These are phyloP conservation scores for Carterocephalus palaemon DNA, from an alignment of 2,888 invertebrate genomes.

Conservation along the genomic window DNA sequence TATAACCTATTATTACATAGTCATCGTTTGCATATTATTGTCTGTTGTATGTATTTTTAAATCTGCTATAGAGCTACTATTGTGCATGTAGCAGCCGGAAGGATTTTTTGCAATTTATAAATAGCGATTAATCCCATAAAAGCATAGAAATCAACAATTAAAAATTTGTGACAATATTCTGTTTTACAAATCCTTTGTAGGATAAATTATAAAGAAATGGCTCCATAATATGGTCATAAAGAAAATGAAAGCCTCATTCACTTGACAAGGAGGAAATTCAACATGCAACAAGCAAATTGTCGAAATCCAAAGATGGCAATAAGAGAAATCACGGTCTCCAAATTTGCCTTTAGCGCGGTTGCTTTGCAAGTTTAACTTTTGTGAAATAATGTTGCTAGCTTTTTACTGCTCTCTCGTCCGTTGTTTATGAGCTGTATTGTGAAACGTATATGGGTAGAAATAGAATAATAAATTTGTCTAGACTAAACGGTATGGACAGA, in stretches of 20 bases:
- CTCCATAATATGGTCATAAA: slow-evolving; percentile 8
- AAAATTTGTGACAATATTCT: background rate
- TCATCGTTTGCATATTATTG: too few species aligned
- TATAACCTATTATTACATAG: too few species aligned
- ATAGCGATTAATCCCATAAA: too few species aligned
- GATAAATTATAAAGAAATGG: background rate
- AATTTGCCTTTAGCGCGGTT: slow-evolving; percentile 40
- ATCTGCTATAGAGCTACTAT: too few species aligned
- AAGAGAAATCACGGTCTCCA: slow-evolving; percentile 53
- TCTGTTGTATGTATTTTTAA: too few species aligned
- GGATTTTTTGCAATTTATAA: too few species aligned
- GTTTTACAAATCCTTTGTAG: background rate
- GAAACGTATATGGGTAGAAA: slow-evolving; percentile 4
- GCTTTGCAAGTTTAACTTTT: slow-evolving; percentile 34
- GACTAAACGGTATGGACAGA: slow-evolving; percentile 8
- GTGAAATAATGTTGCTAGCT: slow-evolving; percentile 27
- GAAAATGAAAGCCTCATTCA: slow-evolving; percentile 38
- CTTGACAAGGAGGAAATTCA: slow-evolving; percentile 36
- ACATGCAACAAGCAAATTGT: slow-evolving; percentile 35
- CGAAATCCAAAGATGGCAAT: slow-evolving; percentile 45
- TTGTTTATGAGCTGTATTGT: slow-evolving; percentile 7
- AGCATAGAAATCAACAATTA: too few species aligned
- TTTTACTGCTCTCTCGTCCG: slow-evolving; percentile 17
- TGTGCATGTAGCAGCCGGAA: too few species aligned
- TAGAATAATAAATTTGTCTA: slow-evolving; percentile 18